A percentile compares a stretch with the other conserved stretches of the same genome.
Evolutionary conservation across 2,797 vertebrate genomes (phyloP).

Genomic region (Hafferia zeledoni): DNA sequence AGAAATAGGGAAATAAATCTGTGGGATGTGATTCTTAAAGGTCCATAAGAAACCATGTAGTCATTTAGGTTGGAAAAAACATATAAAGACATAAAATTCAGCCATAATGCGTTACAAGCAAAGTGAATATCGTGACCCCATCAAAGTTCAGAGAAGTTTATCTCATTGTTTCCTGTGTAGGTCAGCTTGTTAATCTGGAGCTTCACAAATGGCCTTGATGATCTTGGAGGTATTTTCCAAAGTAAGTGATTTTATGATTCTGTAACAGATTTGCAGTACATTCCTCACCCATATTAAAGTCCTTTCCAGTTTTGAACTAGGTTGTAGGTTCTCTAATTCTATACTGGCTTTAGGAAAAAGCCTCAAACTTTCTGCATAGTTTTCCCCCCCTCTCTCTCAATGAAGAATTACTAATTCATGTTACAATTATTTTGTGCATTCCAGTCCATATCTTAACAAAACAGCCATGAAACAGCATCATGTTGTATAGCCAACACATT

Average conservation of each 20-base stretch:
- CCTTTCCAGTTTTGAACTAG: neutral
- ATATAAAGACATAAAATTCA: neutral
- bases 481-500: neutral
- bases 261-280: neutral
- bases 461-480: neutral
- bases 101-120: neutral
- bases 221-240: neutral
- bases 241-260: neutral
- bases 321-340: neutral
- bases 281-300: neutral
- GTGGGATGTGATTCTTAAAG: neutral
- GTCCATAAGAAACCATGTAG: neutral
- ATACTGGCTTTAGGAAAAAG: neutral
- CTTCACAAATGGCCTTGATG: neutral
- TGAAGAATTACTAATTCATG: neutral
- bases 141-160: neutral
- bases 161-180: neutral
- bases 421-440: neutral
- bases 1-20: neutral
- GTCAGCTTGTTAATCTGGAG: neutral
- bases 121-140: rapidly evolving
- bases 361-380: neutral
- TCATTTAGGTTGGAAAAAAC: neutral
- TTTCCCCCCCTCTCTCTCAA: neutral
- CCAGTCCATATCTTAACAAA: neutral